These are phyloP conservation scores for Antitype chi DNA, from an alignment of 2,888 invertebrate species.

Conservation along the genomic window DNA sequence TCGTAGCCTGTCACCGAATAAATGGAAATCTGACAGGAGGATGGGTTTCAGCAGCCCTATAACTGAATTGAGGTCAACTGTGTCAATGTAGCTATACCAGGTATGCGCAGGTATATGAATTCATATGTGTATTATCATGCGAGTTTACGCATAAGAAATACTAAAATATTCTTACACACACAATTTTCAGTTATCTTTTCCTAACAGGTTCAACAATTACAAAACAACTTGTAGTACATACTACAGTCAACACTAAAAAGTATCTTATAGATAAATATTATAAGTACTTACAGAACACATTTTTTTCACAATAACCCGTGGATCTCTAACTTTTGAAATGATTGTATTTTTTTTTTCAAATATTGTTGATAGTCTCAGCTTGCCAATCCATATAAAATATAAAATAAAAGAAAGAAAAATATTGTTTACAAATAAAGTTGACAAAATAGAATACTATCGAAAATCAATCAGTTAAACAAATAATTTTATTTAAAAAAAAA, in stretches of 20 bases:
- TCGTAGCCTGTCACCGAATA: conserved; percentile 83
- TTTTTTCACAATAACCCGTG: too few relatives aligned
- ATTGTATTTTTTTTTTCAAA: neutral
- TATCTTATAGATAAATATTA: too few relatives aligned
- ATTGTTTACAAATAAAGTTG: neutral
- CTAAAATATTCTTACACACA: neutral
- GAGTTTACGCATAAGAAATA: conserved; percentile 7
- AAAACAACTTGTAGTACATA: neutral
- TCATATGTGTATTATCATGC: conserved; percentile 23
- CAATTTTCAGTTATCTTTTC: neutral
- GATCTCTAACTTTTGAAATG: neutral
- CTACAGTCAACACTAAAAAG: neutral
- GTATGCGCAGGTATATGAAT: conserved; percentile 43
- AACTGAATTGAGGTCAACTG: conserved; percentile 82
- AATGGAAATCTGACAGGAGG: conserved; percentile 87
- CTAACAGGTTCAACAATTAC: too few relatives aligned
- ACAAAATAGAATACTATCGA: neutral
- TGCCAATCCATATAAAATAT: neutral
- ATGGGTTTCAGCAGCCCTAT: conserved; percentile 75
- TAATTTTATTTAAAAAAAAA: too few relatives aligned
- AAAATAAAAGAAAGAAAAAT: neutral
- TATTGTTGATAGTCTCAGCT: neutral
- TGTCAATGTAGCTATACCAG: conserved; percentile 52
- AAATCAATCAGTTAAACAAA: too few relatives aligned
- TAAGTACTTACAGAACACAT: too few relatives aligned